These are phyloP conservation scores for Thymelicus lineola DNA, from an alignment of 2,888 invertebrate genomes.

Conservation along the genomic window DNA sequence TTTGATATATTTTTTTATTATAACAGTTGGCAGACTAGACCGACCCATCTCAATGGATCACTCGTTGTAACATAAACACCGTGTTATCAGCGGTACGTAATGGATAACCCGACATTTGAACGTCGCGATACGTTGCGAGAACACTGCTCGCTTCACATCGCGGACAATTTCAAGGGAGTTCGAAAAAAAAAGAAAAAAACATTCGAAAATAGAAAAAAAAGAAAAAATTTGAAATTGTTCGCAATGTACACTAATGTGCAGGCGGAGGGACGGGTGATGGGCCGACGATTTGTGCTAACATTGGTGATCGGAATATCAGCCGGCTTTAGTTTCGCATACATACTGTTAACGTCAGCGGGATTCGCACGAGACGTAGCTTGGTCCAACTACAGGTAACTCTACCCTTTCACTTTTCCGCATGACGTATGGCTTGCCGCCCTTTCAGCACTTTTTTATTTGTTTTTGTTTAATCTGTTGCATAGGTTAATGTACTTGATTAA, in stretches of 20 bases:
- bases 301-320: slow-evolving; percentile 89
- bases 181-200: slow-evolving; percentile 31
- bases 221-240: slow-evolving; percentile 13
- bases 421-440: slow-evolving; percentile 38
- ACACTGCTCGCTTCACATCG: slow-evolving; percentile 43
- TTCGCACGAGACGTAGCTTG: slow-evolving; percentile 75
- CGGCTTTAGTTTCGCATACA: slow-evolving; percentile 91
- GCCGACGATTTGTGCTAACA: slow-evolving; percentile 89
- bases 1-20: too few species aligned
- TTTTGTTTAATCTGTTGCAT: not conserved
- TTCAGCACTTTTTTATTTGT: slow-evolving; percentile 34
- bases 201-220: not conserved
- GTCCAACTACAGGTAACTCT: slow-evolving; percentile 79
- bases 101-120: slow-evolving; percentile 26
- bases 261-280: slow-evolving; percentile 84
- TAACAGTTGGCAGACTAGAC: too few species aligned
- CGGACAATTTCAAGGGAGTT: slow-evolving; percentile 23
- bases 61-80: slow-evolving; percentile 35
- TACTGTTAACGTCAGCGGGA: slow-evolving; percentile 86
- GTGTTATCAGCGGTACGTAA: slow-evolving; percentile 31
- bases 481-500: not conserved
- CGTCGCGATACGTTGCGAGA: slow-evolving; percentile 46
- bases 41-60: not conserved
- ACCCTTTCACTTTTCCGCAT: slow-evolving; percentile 52
- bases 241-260: slow-evolving; percentile 57